Percentiles rank a stretch among this genome's conserved stretches.
Conservation (phyloP, 2,888 invertebrate genomes). For the Hirtodrosophila duncani region DNA sequence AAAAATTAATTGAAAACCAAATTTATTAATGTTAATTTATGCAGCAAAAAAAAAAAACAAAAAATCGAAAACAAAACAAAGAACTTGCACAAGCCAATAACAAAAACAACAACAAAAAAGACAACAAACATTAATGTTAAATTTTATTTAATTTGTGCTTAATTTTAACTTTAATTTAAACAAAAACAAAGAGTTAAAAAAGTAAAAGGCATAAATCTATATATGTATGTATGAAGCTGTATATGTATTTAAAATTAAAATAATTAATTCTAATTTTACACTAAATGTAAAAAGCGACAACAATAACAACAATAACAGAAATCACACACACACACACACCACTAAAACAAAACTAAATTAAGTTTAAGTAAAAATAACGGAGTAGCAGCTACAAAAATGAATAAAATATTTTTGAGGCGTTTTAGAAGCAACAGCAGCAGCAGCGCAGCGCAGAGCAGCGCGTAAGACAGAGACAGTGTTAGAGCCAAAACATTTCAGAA, state of each 20-base stretch:
- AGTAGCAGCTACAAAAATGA: constrained; percentile 23
- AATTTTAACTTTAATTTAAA: constrained; percentile 38
- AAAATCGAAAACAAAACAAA: constrained; percentile 19
- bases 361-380: constrained; percentile 11
- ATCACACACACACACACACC: neutral
- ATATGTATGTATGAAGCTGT: constrained; percentile 67
- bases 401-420: constrained; percentile 70
- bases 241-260: constrained; percentile 70
- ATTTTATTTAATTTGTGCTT: too few species aligned
- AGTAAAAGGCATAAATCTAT: constrained; percentile 64
- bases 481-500: constrained; percentile 70
- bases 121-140: constrained; percentile 63
- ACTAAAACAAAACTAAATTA: constrained; percentile 13
- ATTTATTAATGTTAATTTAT: constrained; percentile 66
- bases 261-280: constrained; percentile 68
- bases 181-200: neutral
- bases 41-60: constrained; percentile 2
- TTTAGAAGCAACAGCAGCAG: constrained; percentile 50
- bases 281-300: constrained; percentile 61
- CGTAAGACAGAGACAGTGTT: constrained; percentile 30
- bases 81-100: constrained; percentile 69
- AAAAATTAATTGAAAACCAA: constrained; percentile 66
- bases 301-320: constrained; percentile 25
- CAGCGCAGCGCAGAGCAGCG: too few species aligned
- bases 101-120: constrained; percentile 57